Percentiles rank a stretch among this genome's conserved stretches.
phyloP scores from a whole-genome alignment of 2,797 vertebrate species.

The Mormyrops attenuatus region DNA sequence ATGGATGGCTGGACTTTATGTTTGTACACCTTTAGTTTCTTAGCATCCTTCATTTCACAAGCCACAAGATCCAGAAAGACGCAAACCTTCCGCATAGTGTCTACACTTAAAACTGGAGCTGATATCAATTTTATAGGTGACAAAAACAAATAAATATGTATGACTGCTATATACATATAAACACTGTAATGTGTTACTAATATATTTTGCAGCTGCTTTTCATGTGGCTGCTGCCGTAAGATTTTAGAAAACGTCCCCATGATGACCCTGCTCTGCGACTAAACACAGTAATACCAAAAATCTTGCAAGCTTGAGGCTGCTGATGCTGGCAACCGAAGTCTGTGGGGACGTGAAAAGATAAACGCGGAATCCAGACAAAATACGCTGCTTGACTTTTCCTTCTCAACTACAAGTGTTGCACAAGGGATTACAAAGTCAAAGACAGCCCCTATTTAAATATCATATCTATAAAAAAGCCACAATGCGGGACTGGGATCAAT shows the following conservation, averaged over 20 bases:
- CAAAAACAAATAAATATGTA: slow-evolving; percentile 31
- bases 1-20: not conserved
- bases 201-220: not conserved
- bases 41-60: not conserved
- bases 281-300: slow-evolving; percentile 69
- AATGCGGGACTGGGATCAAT: slow-evolving; percentile 63
- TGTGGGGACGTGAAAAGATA: slow-evolving; percentile 67
- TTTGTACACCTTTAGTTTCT: not conserved
- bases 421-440: slow-evolving; percentile 74
- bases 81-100: not conserved
- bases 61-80: not conserved
- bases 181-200: not conserved
- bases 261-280: slow-evolving; percentile 64
- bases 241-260: slow-evolving; percentile 59
- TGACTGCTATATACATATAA: not conserved
- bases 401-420: slow-evolving; percentile 63
- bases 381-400: slow-evolving; percentile 72
- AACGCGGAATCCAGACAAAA: slow-evolving; percentile 72
- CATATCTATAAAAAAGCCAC: slow-evolving; percentile 63
- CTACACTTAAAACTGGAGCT: not conserved
- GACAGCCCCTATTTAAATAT: slow-evolving; percentile 72
- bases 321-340: slow-evolving; percentile 75
- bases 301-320: slow-evolving; percentile 67
- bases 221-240: slow-evolving; percentile 3
- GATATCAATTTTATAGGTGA: not conserved